Base-by-base conservation (phyloP, 2,888 invertebrate species). In the Ischnura elegans region DNA sequence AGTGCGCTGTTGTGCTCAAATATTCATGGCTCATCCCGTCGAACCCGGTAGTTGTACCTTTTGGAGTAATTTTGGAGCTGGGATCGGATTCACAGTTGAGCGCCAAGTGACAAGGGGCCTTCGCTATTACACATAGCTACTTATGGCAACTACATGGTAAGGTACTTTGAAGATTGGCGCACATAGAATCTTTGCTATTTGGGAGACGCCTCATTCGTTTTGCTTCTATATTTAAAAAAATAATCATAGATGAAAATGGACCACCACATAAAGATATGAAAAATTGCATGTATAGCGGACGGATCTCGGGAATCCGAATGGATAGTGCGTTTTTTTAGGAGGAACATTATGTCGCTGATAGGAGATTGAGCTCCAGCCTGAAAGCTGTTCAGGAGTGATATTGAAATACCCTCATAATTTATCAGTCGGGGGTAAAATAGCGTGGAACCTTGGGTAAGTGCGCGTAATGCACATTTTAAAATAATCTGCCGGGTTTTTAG, bases 151-250 rank as follows among this genome's bases (percentile, higher is more conserved):
- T 86, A 46, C 86, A 45, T 3, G 25, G n/a, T 86, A 46, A 86
- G 43, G 45, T 86, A 86, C 86, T 43, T 25, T 46, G 86, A 86
- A 86, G 86, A 46, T 86, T 85, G 45, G 86, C 86, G 46, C 86
- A 86, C 46, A 86, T 45, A 2, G 43, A 86, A 25, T 43, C 13
- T 42, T 45, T 25, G 25, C 86, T 46, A 8, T 29, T 61, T 61
- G 4, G 10, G n/a, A 86, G n/a, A 19, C 85, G 19, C 46, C 13
- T 25, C 13, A 25, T 46, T n/a, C 25, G 8, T 36, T 85, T 45
- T 45, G n/a, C 10, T 46, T 21, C 1, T 45, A 46, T n/a, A 46
- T 0, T 16, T 46, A 13, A 25, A n/a, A 43, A 85, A 61, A 61
- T 3, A 61, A 61, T 19, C 51, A 19, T 8, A 6, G 51, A 3